A percentile compares a stretch with the other conserved stretches of the same genome.
Conservation (phyloP, 2,113 vertebrate species). For the Nyctereutes procyonoides region DNA sequence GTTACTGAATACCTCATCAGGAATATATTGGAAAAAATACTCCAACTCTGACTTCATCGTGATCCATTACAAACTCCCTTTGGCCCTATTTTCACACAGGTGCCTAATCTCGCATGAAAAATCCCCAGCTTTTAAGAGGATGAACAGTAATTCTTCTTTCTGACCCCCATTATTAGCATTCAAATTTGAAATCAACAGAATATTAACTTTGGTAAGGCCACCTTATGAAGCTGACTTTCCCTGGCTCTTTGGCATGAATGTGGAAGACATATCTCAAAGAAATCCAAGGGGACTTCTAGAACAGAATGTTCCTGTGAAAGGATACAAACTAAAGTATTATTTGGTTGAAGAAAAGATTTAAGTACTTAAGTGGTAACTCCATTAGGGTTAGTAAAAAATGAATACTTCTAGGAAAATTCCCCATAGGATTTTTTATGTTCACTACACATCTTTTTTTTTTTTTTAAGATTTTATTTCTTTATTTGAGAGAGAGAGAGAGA, state of each 20-base stretch:
- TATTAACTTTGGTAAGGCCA: background rate
- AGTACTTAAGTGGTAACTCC: background rate
- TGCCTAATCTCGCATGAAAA: slow-evolving; percentile 62
- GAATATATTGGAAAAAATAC: slow-evolving; percentile 81
- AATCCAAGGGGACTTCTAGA: background rate
- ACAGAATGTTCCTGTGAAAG: background rate
- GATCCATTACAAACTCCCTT: slow-evolving; percentile 78
- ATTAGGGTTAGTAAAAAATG: background rate
- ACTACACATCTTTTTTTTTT: background rate
- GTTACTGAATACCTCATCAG: slow-evolving; percentile 81
- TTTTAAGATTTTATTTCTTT: background rate
- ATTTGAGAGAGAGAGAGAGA: background rate
- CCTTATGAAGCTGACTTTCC: background rate
- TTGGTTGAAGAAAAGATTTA: background rate
- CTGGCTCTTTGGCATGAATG: background rate
- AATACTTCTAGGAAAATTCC: background rate
- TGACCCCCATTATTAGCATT: slow-evolving; percentile 39
- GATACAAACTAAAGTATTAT: background rate
- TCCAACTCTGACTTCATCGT: slow-evolving; percentile 73
- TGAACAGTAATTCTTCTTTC: slow-evolving; percentile 32
- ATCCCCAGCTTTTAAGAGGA: slow-evolving; percentile 57
- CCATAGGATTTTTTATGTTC: background rate
- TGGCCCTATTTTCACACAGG: slow-evolving; percentile 74
- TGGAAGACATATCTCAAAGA: rapidly evolving
- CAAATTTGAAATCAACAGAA: slow-evolving; percentile 60